Evolutionary conservation across 1,140 invertebrate genomes (phyloP).

Genomic region (Andricus grossulariae): DNA sequence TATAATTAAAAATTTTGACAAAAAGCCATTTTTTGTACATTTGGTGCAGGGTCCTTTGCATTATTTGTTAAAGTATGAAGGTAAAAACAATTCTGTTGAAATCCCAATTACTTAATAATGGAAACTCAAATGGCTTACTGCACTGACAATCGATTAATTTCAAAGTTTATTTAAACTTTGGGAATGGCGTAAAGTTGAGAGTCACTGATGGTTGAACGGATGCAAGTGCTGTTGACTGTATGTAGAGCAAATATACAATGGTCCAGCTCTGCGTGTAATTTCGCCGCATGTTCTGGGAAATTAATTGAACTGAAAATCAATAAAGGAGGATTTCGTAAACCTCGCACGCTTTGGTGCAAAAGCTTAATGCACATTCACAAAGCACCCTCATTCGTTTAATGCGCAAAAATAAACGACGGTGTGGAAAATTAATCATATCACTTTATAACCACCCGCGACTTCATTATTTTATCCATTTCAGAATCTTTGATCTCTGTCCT

Average conservation of each 20-base stretch:
- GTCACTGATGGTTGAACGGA: background rate
- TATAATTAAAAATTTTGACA: too few relatives aligned
- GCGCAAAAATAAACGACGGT: background rate
- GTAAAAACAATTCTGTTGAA: too few relatives aligned
- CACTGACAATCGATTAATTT: background rate
- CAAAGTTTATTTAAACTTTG: conserved; percentile 3
- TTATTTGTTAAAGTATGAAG: too few relatives aligned
- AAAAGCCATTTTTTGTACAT: too few relatives aligned
- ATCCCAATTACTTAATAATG: too few relatives aligned
- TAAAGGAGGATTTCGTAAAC: conserved; percentile 20
- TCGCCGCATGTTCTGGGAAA: background rate
- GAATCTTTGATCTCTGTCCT: background rate
- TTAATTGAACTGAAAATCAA: conserved; percentile 26
- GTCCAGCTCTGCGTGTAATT: background rate
- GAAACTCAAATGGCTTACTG: background rate
- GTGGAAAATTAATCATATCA: background rate
- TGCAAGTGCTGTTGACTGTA: background rate
- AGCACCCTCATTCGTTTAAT: background rate
- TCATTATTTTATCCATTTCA: background rate
- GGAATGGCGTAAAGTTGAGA: background rate
- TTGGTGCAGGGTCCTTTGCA: too few relatives aligned
- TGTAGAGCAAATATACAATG: conserved; percentile 5
- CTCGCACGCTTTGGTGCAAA: background rate
- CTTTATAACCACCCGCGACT: background rate
- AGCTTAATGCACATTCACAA: conserved; percentile 16